A percentile compares a stretch with the other conserved stretches of the same genome.
Conservation (phyloP, 2,113 vertebrate species). For the Ptychochromis oligacanthus region DNA sequence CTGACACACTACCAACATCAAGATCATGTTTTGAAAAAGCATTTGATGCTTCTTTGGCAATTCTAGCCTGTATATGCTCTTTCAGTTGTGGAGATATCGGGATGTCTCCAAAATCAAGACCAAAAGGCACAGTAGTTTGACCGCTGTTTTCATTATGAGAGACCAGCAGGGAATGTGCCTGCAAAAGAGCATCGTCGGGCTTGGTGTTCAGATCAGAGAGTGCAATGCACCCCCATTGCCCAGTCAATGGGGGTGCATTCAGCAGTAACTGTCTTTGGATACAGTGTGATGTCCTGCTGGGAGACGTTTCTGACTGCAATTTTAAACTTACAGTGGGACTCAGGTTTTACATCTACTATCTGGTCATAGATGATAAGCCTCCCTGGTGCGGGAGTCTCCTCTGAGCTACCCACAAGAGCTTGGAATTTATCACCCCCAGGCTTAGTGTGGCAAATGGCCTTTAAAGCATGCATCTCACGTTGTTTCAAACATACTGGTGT, state of each 20-base stretch:
- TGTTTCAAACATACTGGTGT: too few species aligned
- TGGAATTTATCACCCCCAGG: too few species aligned
- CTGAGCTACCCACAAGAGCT: too few species aligned
- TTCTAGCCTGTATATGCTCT: background rate
- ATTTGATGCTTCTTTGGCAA: background rate
- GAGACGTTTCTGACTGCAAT: rapidly evolving
- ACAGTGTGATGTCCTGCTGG: background rate
- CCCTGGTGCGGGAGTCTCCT: background rate
- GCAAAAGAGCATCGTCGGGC: too few species aligned
- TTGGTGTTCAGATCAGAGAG: too few species aligned
- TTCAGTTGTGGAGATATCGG: background rate
- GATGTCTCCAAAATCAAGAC: background rate
- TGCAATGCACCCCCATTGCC: too few species aligned
- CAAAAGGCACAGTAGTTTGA: background rate
- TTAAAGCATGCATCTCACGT: background rate
- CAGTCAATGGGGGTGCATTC: too few species aligned
- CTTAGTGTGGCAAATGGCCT: background rate
- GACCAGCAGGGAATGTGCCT: too few species aligned
- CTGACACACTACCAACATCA: background rate
- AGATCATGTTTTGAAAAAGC: background rate
- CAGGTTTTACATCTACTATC: background rate
- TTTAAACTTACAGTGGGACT: background rate
- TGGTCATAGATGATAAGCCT: background rate
- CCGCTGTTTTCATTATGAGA: too few species aligned
- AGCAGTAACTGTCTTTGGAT: too few species aligned